Base-by-base conservation (phyloP, 30 jellyfish, hydroid and myxozoan species). In the Catostylus mosaicus region DNA sequence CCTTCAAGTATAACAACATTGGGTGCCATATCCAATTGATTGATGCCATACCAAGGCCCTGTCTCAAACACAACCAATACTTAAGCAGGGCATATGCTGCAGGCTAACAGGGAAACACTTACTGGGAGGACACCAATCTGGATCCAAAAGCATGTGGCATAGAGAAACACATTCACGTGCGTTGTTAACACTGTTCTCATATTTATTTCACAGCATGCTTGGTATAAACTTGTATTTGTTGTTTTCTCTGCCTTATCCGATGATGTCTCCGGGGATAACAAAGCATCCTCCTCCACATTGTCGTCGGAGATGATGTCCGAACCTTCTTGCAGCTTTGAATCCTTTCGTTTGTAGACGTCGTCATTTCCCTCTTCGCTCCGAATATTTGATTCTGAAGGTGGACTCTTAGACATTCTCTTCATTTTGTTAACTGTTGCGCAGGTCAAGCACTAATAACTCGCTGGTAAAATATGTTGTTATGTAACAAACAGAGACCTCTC, bases 51-150 rank as follows among this genome's bases (percentile, higher is more conserved):
- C n/a, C n/a, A n/a, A n/a, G n/a, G n/a, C n/a, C n/a, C n/a, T n/a
- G n/a, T n/a, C n/a, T n/a, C n/a, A n/a, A n/a, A n/a, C n/a, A n/a
- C n/a, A n/a, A n/a, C n/a, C n/a, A n/a, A n/a, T n/a, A n/a, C n/a
- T n/a, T n/a, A n/a, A n/a, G n/a, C n/a, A n/a, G n/a, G n/a, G n/a
- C n/a, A n/a, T 59, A 10, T 19, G 73, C 32, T 16, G 14, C 30
- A 59, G 23, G 16, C 24, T 24, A 10, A 30, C 16, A 59, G 29
- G 14, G 16, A 12, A 10, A 19, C 61, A 75, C 96, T 54, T 67
- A 93, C 98, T 43, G 98, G 98, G 48, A 93, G 78, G n/a, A 87
- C 98, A 3, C 98, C 98, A 20, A 88, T 87, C 70, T 93, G 98
- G 36, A 93, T 93, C 98, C 98, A 93, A 75, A 68, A 93, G 34